Evolutionary conservation across 2,797 vertebrate species (phyloP).

Genomic region (Mormyrops boulengeri): DNA sequence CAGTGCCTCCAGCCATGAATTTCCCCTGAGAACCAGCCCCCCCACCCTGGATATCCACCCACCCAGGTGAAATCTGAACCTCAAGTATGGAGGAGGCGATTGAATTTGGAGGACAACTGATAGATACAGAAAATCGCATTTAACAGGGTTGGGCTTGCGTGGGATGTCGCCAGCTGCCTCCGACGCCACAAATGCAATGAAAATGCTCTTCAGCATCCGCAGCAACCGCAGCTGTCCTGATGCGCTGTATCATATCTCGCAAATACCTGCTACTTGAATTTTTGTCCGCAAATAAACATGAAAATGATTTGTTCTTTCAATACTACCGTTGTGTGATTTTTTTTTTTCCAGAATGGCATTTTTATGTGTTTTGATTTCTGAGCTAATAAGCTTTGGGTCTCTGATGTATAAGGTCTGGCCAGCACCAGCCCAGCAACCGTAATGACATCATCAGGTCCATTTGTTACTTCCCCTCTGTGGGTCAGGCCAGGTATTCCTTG

Average conservation of each 20-base stretch:
- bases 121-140: neutral
- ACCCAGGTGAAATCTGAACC: slow-evolving; percentile 9
- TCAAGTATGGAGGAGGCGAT: neutral
- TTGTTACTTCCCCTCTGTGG: neutral
- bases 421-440: too few relatives aligned
- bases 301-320: neutral
- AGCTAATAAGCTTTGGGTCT: neutral
- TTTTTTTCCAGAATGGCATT: neutral
- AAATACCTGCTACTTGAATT: neutral
- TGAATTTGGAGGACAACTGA: neutral
- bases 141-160: neutral
- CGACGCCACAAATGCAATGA: neutral
- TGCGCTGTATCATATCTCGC: neutral
- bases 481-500: neutral
- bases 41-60: neutral
- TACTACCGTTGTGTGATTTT: neutral
- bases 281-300: neutral
- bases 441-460: neutral
- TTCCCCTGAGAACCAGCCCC: neutral
- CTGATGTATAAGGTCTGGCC: neutral
- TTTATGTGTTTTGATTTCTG: neutral
- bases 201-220: neutral
- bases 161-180: neutral
- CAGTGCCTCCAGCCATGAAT: neutral
- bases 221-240: neutral